phyloP scores from a whole-genome alignment of 2,797 vertebrate genomes.

The Oceanodroma leucorhoa region DNA sequence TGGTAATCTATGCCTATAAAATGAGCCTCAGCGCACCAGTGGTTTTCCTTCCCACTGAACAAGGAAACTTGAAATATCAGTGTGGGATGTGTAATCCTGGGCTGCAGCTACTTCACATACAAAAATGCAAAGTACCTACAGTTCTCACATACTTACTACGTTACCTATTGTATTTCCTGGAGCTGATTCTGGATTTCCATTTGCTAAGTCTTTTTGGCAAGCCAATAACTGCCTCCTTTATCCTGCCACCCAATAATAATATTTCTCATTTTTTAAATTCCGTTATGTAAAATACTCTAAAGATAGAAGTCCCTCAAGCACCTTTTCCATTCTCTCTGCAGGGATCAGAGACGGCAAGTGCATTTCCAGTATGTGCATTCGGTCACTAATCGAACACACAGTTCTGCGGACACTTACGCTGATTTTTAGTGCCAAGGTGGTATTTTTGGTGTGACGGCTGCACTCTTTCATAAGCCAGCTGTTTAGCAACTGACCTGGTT shows the following conservation, averaged over 20 bases:
- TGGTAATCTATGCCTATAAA: background rate
- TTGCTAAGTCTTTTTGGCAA: background rate
- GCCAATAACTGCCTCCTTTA: background rate
- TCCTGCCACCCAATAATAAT: background rate
- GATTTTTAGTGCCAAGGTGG: background rate
- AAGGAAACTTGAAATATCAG: constrained; percentile 32
- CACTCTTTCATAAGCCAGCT: background rate
- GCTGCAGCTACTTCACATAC: background rate
- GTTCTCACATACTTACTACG: background rate
- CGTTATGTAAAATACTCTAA: background rate
- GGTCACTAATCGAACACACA: background rate
- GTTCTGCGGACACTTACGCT: background rate
- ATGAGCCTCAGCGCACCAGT: background rate
- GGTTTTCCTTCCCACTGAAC: constrained; percentile 9
- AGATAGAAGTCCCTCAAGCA: background rate
- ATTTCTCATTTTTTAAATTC: background rate
- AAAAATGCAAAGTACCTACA: constrained; percentile 42
- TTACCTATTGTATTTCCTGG: constrained; percentile 20
- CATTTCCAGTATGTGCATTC: background rate
- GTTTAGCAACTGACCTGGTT: background rate
- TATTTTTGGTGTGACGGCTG: background rate
- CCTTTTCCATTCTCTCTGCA: background rate
- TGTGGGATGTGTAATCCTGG: constrained; percentile 39
- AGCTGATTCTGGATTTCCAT: constrained; percentile 18
- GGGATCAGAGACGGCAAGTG: background rate